Evolutionary conservation across 1,140 invertebrate genomes (phyloP), one percentile per base, ranked within the genome.

Genomic region (Dolichoris vasculosae): DNA sequence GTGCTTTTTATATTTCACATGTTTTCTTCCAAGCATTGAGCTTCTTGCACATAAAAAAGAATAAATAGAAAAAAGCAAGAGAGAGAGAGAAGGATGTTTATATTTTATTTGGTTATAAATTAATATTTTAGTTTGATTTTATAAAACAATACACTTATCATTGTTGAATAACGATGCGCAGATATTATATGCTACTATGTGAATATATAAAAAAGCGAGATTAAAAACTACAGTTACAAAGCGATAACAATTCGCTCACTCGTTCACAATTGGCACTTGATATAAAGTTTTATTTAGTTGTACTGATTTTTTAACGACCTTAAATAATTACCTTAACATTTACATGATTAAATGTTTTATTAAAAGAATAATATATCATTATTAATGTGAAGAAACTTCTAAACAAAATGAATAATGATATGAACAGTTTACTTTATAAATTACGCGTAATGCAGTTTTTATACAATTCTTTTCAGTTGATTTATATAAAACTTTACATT

Each of bases 1-100:
- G 32, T 17, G 40, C 67, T 32, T 17, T 85, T 71, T 43, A 17
- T 32, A 73, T 71, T 59, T 79, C 46, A 35, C 46, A 51, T 23
- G 63, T 80, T 30, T 63, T 79, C n/a, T 71, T 26, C 6, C 43
- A 35, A 51, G 71, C 83, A 48, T 30, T 35, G 48, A 30, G 55
- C 30, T 40, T 55, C 26, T 67, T 43, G 77, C 17, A 13, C 7
- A 63, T 40, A 35, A 63, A 63, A 79, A 59, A 23, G 23, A 55
- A 55, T 55, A 55, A 55, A 55, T 15, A 55, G 7, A 17, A 20
- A 20, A 26, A 59, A 2, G 55, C 1, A 26, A 20, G 55, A 9
- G 32, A 15, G 63, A 0, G 15, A 1, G 76, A 11, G 30, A 43
- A 30, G 7, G n/a, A 32, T 43, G 30, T 76, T 32, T 43, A 9